Base-by-base conservation (phyloP, 2,113 vertebrate species). In the Electrona antarctica region DNA sequence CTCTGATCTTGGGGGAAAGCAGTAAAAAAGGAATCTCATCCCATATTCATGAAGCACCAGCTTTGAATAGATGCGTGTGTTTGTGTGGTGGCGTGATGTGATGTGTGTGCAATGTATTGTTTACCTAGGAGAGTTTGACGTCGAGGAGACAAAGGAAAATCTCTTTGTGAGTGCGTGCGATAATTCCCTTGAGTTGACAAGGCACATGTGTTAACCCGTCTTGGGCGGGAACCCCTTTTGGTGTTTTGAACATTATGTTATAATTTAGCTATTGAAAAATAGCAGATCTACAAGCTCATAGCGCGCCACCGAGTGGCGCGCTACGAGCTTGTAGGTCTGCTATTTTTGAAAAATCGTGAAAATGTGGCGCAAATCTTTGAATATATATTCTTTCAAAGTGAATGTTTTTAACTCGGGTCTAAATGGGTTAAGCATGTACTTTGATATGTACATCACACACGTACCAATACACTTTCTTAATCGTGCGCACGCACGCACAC, bases 41-140 rank as follows among this genome's bases (percentile, higher is more conserved):
- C 69, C 52, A 62, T 84, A 74, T 86, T 85, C 82, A 87, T 86
- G 72, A 80, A 46, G 46, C 33, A 8, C 58, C 46, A 11, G 21
- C 9, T 49, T 11, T 46, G 69, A 73, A 55, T 46, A 64, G 8
- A 47, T n/a, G 28, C 15, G 46, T 14, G 5, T 49, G n/a, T 6
- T 7, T 62, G 51, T 59, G 12, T 7, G 48, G 48, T 11, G 51
- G 0, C 46, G 55, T 68, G 54, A 21, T 63, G 15, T 69, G 46
- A 21, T 60, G 57, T 59, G 56, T 59, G 67, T 69, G 4, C 21
- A 21, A 21, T 21, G 11, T 57, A 12, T 49, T 55, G 29, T 29
- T 66, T 55, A 10, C 63, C 54, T 50, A 21, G 46, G 52, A 52
- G 33, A 15, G 45, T 45, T 45, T 11, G 9, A 55, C 55, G 51